phyloP scores from a whole-genome alignment of 2,113 vertebrate species.

The Gnathochromis pfefferi region DNA sequence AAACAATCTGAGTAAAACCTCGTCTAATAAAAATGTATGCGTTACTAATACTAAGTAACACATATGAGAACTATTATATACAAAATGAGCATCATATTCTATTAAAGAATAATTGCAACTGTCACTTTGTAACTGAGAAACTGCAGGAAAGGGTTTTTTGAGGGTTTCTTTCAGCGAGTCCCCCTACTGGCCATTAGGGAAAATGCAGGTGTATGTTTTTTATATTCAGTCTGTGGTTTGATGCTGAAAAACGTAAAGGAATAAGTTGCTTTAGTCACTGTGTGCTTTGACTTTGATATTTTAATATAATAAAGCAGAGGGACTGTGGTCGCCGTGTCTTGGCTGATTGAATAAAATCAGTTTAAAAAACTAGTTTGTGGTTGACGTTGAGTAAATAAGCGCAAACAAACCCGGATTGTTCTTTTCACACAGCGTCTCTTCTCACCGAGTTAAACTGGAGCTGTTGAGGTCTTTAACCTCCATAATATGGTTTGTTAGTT shows the following conservation, averaged over 20 bases:
- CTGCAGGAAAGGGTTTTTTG: not conserved
- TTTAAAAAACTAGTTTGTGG: not conserved
- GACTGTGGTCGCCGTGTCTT: accelerated
- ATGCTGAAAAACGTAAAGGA: not conserved
- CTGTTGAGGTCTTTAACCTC: slow-evolving; percentile 10
- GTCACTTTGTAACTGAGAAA: not conserved
- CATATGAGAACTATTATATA: not conserved
- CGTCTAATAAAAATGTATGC: accelerated
- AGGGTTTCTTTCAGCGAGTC: accelerated
- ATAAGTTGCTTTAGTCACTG: not conserved
- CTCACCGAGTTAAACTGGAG: not conserved
- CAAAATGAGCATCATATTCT: not conserved
- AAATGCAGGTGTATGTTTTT: not conserved
- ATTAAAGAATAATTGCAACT: not conserved
- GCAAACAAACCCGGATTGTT: not conserved
- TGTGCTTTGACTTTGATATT: not conserved
- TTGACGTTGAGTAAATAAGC: not conserved
- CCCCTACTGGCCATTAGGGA: not conserved
- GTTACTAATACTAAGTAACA: not conserved
- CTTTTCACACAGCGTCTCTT: not conserved
- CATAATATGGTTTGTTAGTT: slow-evolving; percentile 18
- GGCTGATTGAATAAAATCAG: not conserved
- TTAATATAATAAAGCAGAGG: not conserved
- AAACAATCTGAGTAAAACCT: accelerated
- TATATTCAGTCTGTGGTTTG: not conserved